Evolutionary conservation across 2,888 invertebrate genomes (phyloP).

Genomic region (Coleophora deauratella): DNA sequence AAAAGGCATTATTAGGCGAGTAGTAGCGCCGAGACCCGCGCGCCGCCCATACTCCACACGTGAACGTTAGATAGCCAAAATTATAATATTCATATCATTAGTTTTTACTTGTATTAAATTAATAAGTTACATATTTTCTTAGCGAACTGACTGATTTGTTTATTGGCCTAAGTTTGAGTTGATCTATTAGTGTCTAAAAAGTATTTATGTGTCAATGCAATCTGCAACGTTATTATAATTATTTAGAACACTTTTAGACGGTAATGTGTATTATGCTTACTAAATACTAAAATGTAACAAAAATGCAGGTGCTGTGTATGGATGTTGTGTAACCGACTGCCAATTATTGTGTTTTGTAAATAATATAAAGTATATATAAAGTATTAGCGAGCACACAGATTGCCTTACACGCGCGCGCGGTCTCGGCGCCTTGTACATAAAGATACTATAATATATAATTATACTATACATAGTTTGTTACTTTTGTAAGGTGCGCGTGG

Average conservation of each 20-base stretch:
- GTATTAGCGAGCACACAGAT: constrained; percentile 52
- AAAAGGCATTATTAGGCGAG: constrained; percentile 34
- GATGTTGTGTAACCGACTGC: constrained; percentile 46
- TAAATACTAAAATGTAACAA: constrained; percentile 44
- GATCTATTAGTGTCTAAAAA: constrained; percentile 32
- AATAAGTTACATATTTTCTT: constrained; percentile 50
- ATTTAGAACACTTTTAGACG: constrained; percentile 36
- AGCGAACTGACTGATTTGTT: constrained; percentile 47
- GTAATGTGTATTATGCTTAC: constrained; percentile 46
- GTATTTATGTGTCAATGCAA: constrained; percentile 21
- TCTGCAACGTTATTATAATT: constrained; percentile 16
- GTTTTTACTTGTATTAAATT: constrained; percentile 59
- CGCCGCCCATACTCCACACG: constrained; percentile 30
- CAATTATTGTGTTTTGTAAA: constrained; percentile 59
- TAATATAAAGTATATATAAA: constrained; percentile 50
- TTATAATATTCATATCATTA: constrained; percentile 72
- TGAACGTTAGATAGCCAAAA: constrained; percentile 64
- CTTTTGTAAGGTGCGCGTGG: constrained; percentile 63
- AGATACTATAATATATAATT: constrained; percentile 60
- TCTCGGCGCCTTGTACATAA: constrained; percentile 61
- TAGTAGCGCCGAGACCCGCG: constrained; percentile 33
- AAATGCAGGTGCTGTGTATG: constrained; percentile 49
- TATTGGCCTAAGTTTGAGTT: constrained; percentile 54
- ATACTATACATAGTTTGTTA: constrained; percentile 65
- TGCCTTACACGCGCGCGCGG: constrained; percentile 55